A percentile compares a stretch with the other conserved stretches of the same genome.
These are phyloP conservation scores for Eilema griseolum DNA, from an alignment of 2,888 invertebrate genomes.

Conservation along the genomic window DNA sequence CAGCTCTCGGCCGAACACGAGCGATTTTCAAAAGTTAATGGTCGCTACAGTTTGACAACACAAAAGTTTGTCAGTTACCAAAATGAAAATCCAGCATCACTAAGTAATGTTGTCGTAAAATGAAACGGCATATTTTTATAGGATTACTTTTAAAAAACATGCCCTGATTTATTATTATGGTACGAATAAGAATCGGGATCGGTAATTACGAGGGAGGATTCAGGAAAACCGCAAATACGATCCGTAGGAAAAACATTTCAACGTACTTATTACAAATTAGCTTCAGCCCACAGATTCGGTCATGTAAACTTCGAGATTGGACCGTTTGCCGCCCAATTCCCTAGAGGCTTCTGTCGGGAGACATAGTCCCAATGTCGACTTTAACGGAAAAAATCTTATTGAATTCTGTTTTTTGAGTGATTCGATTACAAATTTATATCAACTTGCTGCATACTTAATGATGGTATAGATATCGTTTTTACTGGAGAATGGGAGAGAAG, in stretches of 20 bases:
- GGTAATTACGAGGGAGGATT: constrained; percentile 27
- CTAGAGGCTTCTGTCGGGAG: constrained; percentile 23
- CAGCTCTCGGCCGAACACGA: constrained; percentile 13
- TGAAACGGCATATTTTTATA: constrained; percentile 35
- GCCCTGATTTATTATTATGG: constrained; percentile 24
- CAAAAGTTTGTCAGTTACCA: constrained; percentile 28
- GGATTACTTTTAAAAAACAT: constrained; percentile 33
- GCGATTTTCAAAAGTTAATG: constrained; percentile 53
- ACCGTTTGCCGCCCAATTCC: constrained; percentile 32
- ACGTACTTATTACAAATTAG: constrained; percentile 43
- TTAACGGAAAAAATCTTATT: constrained; percentile 27
- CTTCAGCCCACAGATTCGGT: constrained; percentile 27
- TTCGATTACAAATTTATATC: constrained; percentile 13
- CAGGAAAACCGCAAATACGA: constrained; percentile 23
- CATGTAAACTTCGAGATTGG: constrained; percentile 36
- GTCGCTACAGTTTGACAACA: constrained; percentile 26
- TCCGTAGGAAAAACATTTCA: constrained; percentile 30
- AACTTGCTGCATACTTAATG: neutral
- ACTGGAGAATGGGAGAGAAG: neutral
- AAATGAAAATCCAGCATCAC: constrained; percentile 30
- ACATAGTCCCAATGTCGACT: too few relatives aligned
- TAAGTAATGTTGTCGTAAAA: constrained; percentile 31
- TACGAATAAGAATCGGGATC: constrained; percentile 25
- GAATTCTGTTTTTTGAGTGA: constrained; percentile 25
- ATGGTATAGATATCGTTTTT: neutral